Evolutionary conservation across 2,113 vertebrate genomes (phyloP).

Genomic region (Dendropsophus ebraccatus): DNA sequence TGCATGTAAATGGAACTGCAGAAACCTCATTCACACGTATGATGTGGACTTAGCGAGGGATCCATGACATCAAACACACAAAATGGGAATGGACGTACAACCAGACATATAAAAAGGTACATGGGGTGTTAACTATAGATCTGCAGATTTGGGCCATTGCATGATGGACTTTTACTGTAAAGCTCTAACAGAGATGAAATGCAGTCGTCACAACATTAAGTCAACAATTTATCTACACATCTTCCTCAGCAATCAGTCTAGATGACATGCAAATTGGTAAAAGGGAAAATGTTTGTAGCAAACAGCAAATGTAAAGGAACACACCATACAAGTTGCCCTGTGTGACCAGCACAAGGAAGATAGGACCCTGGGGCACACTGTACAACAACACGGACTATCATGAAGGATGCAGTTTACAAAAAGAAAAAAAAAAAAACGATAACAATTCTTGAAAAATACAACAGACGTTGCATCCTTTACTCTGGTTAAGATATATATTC

Average conservation of each 20-base stretch:
- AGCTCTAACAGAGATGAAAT: background rate
- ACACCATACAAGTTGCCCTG: background rate
- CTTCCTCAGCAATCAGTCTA: background rate
- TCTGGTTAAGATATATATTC: background rate
- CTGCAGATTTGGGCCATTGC: too few relatives aligned
- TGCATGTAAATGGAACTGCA: too few relatives aligned
- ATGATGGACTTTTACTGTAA: background rate
- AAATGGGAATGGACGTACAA: too few relatives aligned
- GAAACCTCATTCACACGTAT: too few relatives aligned
- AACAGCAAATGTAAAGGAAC: background rate
- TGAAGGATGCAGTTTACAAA: background rate
- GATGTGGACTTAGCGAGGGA: too few relatives aligned
- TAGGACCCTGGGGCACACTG: background rate
- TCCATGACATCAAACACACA: too few relatives aligned
- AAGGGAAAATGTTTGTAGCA: too few relatives aligned
- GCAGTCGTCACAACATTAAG: background rate
- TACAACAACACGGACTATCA: background rate
- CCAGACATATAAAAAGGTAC: too few relatives aligned
- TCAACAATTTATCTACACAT: background rate
- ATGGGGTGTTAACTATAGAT: too few relatives aligned
- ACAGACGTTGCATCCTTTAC: background rate
- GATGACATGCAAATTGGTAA: background rate
- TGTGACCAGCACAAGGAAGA: constrained; percentile 34
- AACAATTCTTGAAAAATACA: background rate
- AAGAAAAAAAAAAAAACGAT: background rate